Conservation (phyloP, 2,888 invertebrate genomes). For the Neoaliturus tenellus region DNA sequence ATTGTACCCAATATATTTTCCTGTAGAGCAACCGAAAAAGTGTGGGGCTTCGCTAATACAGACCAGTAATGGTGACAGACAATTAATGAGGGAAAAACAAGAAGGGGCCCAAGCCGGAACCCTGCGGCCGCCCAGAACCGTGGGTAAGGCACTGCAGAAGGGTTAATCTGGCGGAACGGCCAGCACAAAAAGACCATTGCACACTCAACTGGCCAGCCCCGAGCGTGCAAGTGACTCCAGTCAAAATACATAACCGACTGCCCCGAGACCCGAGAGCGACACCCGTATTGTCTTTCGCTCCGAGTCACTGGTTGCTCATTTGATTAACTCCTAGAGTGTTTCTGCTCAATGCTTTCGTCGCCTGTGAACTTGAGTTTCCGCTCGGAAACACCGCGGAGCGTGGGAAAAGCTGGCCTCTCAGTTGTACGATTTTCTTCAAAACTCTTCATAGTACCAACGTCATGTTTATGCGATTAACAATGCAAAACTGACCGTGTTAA, state of each 20-base stretch:
- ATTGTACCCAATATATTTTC: too few relatives aligned
- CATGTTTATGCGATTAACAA: too few relatives aligned
- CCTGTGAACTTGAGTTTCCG: neutral
- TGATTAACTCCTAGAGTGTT: slow-evolving; percentile 15
- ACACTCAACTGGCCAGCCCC: slow-evolving; percentile 7
- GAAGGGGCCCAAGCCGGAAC: neutral
- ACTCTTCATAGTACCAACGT: too few relatives aligned
- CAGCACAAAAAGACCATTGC: slow-evolving; percentile 5
- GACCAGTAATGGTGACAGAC: too few relatives aligned
- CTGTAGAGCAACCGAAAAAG: too few relatives aligned
- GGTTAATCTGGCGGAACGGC: slow-evolving; percentile 20
- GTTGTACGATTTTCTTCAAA: too few relatives aligned
- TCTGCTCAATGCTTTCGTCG: slow-evolving; percentile 10
- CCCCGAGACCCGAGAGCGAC: neutral
- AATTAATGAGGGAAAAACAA: too few relatives aligned
- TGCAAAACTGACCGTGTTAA: too few relatives aligned
- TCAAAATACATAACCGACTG: slow-evolving; percentile 13
- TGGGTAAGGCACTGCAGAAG: neutral
- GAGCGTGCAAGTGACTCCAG: slow-evolving; percentile 3
- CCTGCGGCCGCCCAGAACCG: neutral
- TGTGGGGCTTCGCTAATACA: too few relatives aligned
- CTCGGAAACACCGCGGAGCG: neutral
- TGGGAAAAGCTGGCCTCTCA: too few relatives aligned
- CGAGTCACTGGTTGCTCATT: slow-evolving; percentile 1
- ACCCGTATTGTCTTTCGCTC: neutral